A percentile compares a stretch with the other conserved stretches of the same genome.
Conservation (phyloP, 2,888 invertebrate genomes). For the Parnassius orleans region DNA sequence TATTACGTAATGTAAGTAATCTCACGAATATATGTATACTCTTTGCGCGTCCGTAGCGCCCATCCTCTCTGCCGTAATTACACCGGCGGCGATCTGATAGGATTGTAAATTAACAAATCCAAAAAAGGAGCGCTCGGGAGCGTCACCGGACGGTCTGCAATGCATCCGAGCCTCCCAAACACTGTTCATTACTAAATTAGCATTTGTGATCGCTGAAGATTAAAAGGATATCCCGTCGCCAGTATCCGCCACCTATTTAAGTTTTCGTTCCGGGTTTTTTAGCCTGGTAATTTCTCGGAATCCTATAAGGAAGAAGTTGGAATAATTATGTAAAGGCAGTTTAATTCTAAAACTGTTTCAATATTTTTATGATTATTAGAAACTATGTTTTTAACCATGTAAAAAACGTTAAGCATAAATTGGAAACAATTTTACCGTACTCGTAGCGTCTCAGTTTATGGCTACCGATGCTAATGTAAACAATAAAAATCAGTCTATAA, state of each 20-base stretch:
- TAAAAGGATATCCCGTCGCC: conserved; percentile 9
- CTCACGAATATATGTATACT: conserved; percentile 29
- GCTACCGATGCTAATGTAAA: no score
- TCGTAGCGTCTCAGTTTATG: no score
- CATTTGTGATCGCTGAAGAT: conserved; percentile 36
- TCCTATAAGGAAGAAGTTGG: conserved; percentile 8
- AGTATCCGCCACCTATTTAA: conserved; percentile 16
- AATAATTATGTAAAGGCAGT: no score
- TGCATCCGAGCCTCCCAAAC: conserved; percentile 48
- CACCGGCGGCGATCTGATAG: conserved; percentile 37
- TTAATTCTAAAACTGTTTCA: no score
- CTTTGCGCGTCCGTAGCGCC: conserved; percentile 29
- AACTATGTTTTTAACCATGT: no score
- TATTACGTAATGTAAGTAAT: conserved; percentile 24
- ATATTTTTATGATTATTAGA: no score
- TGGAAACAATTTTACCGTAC: no score
- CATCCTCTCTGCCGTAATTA: conserved; percentile 42
- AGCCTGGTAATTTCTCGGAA: conserved; percentile 10
- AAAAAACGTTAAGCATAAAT: no score
- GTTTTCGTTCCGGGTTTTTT: conserved; percentile 21
- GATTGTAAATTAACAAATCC: conserved; percentile 52
- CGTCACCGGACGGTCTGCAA: conserved; percentile 27
- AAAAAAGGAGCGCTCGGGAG: conserved; percentile 44
- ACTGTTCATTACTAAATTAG: conserved; percentile 54
- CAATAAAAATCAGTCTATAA: no score